Percentiles rank a stretch among this genome's conserved stretches.
These are phyloP conservation scores for Aldrovandia affinis DNA, from an alignment of 2,797 vertebrate genomes.

Conservation along the genomic window DNA sequence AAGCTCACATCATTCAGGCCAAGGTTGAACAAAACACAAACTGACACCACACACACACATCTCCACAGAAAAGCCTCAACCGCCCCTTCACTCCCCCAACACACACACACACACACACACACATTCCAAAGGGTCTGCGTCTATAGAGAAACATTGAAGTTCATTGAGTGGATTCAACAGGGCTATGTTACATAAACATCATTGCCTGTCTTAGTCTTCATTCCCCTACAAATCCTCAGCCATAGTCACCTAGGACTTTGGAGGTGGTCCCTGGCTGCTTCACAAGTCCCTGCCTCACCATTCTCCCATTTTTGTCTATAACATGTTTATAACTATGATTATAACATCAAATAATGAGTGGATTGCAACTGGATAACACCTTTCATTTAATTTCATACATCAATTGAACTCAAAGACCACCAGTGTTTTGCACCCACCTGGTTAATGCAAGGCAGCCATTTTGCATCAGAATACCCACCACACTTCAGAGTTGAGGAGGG, in stretches of 20 bases:
- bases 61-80: slow-evolving; percentile 18
- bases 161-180: background rate
- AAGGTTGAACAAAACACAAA: slow-evolving; percentile 44
- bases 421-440: too few species aligned
- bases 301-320: background rate
- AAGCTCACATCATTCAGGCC: slow-evolving; percentile 17
- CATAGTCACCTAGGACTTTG: background rate
- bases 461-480: too few species aligned
- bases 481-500: too few species aligned
- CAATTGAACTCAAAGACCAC: too few species aligned
- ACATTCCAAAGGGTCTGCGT: background rate
- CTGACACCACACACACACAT: slow-evolving; percentile 23
- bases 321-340: background rate
- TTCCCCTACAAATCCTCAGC: background rate
- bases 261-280: background rate
- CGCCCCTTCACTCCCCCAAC: background rate
- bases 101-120: background rate
- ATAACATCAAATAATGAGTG: too few species aligned
- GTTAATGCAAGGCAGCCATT: too few species aligned
- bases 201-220: background rate
- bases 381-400: too few species aligned
- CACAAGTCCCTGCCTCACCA: fast-evolving
- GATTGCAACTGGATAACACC: too few species aligned
- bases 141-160: background rate
- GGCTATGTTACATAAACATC: background rate